Conservation (phyloP, 2,113 vertebrate species). For the Eudyptes chrysolophus region DNA sequence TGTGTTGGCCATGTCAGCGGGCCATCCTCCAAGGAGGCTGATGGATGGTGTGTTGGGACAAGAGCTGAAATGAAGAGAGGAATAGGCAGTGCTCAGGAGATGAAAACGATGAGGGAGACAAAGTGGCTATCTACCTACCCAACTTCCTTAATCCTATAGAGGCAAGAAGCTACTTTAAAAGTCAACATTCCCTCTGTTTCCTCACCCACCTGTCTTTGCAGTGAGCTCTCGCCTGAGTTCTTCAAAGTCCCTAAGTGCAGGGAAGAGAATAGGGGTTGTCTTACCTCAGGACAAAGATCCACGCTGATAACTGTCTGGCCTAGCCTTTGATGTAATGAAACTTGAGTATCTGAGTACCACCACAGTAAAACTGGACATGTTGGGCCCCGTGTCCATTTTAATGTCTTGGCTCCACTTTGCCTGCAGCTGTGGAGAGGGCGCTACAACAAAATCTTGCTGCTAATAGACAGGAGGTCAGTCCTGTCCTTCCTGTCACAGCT, state of each 20-base stretch:
- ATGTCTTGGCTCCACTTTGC: constrained; percentile 16
- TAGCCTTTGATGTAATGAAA: constrained; percentile 49
- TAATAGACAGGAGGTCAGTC: neutral
- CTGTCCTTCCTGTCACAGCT: neutral
- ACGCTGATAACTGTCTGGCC: constrained; percentile 4
- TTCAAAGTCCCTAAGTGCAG: neutral
- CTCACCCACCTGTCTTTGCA: constrained; percentile 16
- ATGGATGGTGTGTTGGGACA: constrained; percentile 14
- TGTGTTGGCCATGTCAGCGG: neutral
- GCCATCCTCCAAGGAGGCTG: neutral
- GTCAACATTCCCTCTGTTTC: constrained; percentile 43
- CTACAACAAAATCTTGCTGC: neutral
- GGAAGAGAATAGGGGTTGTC: neutral
- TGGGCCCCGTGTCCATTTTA: neutral
- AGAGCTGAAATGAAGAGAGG: constrained; percentile 21
- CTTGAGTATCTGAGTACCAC: constrained; percentile 23
- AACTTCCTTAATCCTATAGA: constrained; percentile 1
- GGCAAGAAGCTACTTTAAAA: constrained; percentile 39
- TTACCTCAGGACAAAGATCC: constrained; percentile 52
- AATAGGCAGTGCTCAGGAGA: neutral
- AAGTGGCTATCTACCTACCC: constrained; percentile 4
- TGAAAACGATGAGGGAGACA: neutral
- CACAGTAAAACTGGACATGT: neutral
- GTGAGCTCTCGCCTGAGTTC: constrained; percentile 8
- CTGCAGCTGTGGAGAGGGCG: neutral